Base-by-base conservation (phyloP, 2,113 vertebrate genomes). In the Scolopax mira region DNA sequence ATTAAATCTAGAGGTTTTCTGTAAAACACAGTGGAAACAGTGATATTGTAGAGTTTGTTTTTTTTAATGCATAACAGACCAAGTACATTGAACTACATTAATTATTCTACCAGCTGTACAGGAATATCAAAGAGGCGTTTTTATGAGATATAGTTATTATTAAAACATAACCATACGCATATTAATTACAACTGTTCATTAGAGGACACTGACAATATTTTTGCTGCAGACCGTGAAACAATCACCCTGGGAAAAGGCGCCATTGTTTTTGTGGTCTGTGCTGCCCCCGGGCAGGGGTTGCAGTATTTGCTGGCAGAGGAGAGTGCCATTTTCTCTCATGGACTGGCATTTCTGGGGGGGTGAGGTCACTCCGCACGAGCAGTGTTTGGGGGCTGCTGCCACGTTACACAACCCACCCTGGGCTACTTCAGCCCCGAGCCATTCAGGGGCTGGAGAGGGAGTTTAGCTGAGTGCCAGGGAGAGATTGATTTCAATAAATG, bases 381-480 rank as follows among this genome's bases (percentile, higher is more conserved):
- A n/a, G 73, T 17, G 27, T 92, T 65, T 64, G 1, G 2, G 70
- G 87, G 93, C 82, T 84, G 84, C 89, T 77, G 15, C 18, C 7
- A 18, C 11, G 31, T 94, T 87, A 81, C 86, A 93, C 93, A 96
- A 79, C 46, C 96, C 88, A 61, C 39, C 24, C 81, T 22, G 62
- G 66, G 69, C 96, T 93, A 57, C 71, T 90, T 89, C 93, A 37
- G 58, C 97, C 97, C 7, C 6, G 41, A 97, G 97, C 95, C 94
- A 96, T 93, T 95, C 94, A 70, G 64, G 90, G 83, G 89, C 8
- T 70, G 90, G 79, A 97, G 87, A 87, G 62, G 60, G 62, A 90
- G 94, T 95, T 96, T 86, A 95, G 95, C 97, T 96, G 94, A 95
- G 94, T 97, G 96, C 62, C 95, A 90, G 95, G 70, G 90, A 95